Evolutionary conservation across 2,888 invertebrate species (phyloP).

Genomic region (Orchesellides sinensis): DNA sequence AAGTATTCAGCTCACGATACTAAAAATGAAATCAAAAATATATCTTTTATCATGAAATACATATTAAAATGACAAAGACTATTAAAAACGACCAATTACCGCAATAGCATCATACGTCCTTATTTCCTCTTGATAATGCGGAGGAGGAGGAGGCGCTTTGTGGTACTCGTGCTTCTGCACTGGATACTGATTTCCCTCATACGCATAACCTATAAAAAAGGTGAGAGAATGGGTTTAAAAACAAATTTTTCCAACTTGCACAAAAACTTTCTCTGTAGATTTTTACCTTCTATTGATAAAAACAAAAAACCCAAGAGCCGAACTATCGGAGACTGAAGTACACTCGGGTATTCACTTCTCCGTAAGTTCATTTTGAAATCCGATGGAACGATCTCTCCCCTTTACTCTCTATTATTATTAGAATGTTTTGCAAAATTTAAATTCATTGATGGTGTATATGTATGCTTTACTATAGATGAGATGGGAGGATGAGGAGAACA

Average conservation of each 20-base stretch:
- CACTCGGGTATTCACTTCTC: slow-evolving; percentile 3
- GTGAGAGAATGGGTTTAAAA: not conserved
- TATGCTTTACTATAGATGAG: too few species aligned
- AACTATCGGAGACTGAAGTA: not conserved
- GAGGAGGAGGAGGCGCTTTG: slow-evolving; percentile 23
- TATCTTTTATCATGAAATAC: not conserved
- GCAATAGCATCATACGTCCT: slow-evolving; percentile 60
- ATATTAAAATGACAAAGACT: not conserved
- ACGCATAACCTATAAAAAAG: not conserved
- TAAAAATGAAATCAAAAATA: slow-evolving; percentile 39
- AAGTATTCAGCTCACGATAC: slow-evolving; percentile 68
- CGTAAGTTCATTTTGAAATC: not conserved
- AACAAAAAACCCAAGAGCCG: not conserved
- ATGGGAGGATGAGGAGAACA: too few species aligned
- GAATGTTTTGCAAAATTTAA: too few species aligned
- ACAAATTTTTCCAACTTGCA: too few species aligned
- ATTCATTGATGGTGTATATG: too few species aligned
- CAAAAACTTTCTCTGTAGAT: too few species aligned
- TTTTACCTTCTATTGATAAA: too few species aligned
- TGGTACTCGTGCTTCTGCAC: not conserved
- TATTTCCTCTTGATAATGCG: slow-evolving; percentile 39
- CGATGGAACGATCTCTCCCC: too few species aligned
- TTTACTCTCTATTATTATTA: too few species aligned
- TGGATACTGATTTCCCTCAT: not conserved
- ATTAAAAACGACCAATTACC: slow-evolving; percentile 34